These are phyloP conservation scores for Aurelia sp. DNA, from an alignment of 30 jellyfish, hydroid and myxozoan genomes.

Conservation along the genomic window DNA sequence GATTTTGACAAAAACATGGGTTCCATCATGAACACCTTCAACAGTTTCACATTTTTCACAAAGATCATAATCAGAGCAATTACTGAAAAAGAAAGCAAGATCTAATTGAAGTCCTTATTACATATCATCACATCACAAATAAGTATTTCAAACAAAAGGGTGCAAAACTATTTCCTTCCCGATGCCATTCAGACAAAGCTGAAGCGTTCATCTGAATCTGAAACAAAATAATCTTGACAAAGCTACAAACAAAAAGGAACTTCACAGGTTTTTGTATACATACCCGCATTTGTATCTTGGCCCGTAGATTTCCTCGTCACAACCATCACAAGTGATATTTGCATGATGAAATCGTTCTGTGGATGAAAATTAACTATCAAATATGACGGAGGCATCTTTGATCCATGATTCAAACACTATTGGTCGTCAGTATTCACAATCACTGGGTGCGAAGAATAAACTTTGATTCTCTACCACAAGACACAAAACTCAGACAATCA, in stretches of 20 bases:
- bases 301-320: constrained; percentile 72
- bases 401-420: not conserved
- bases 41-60: constrained; percentile 86
- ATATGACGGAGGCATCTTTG: too few species aligned
- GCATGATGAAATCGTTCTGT: constrained; percentile 61
- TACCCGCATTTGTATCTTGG: constrained; percentile 97
- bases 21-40: constrained; percentile 81
- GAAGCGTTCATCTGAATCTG: too few species aligned
- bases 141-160: not conserved
- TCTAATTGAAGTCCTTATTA: too few species aligned
- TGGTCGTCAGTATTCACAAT: not conserved
- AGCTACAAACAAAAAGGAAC: not conserved
- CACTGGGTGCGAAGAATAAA: not conserved
- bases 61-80: constrained; percentile 90
- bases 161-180: too few species aligned
- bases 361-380: not conserved
- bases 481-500: too few species aligned
- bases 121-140: too few species aligned
- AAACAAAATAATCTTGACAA: not conserved
- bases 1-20: constrained; percentile 84
- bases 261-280: not conserved
- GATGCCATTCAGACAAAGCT: too few species aligned
- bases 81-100: constrained; percentile 34
- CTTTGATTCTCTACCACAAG: too few species aligned
- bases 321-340: constrained; percentile 88